phyloP scores from a whole-genome alignment of 2,888 invertebrate species.

The Eulithis prunata region DNA sequence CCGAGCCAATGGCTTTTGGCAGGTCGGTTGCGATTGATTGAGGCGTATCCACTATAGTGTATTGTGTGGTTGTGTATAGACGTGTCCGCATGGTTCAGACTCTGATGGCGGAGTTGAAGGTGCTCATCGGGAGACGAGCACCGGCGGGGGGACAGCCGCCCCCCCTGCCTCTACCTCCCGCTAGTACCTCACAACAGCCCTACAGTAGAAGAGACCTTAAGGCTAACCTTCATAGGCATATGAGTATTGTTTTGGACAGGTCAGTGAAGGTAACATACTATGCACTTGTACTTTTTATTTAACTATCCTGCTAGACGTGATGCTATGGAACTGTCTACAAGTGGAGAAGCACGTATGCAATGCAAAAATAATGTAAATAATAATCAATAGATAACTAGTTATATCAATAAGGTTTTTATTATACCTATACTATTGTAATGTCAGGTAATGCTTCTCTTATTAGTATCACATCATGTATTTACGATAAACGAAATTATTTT shows the following conservation, averaged over 20 bases:
- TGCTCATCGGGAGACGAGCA: conserved; percentile 81
- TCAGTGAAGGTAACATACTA: conserved; percentile 55
- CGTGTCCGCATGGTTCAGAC: conserved; percentile 82
- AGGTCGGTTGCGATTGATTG: conserved; percentile 65
- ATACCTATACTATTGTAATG: not conserved
- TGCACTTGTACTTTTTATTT: conserved; percentile 16
- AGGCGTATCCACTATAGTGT: conserved; percentile 72
- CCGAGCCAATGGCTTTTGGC: conserved; percentile 80
- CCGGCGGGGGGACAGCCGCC: conserved; percentile 64
- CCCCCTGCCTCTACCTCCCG: conserved; percentile 53
- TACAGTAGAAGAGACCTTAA: conserved; percentile 79
- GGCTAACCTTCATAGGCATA: conserved; percentile 81
- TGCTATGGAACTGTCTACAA: conserved; percentile 21
- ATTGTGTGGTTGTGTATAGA: conserved; percentile 67
- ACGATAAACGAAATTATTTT: conserved; percentile 19
- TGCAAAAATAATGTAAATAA: not conserved
- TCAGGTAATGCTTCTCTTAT: not conserved
- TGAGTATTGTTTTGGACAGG: conserved; percentile 83
- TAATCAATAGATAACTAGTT: conserved; percentile 1
- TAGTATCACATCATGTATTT: conserved; percentile 13
- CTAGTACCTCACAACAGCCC: conserved; percentile 57
- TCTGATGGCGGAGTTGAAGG: conserved; percentile 81
- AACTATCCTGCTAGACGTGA: conserved; percentile 6
- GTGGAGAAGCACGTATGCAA: conserved; percentile 28
- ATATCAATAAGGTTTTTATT: not conserved